Percentiles rank a stretch among this genome's conserved stretches.
These are phyloP conservation scores for Scelioninae gen. 1 DNA, from an alignment of 2,888 invertebrate genomes.

Conservation along the genomic window DNA sequence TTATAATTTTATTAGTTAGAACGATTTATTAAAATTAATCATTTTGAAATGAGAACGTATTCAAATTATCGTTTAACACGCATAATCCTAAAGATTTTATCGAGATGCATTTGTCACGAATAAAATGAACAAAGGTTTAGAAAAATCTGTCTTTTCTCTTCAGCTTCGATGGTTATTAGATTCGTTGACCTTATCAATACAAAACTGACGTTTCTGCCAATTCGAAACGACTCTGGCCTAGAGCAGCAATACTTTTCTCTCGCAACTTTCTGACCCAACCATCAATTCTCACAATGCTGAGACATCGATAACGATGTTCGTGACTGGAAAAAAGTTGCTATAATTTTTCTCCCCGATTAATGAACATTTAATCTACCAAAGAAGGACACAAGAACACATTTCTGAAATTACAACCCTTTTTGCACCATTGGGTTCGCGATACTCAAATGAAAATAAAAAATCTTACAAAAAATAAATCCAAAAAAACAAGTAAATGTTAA, in stretches of 20 bases:
- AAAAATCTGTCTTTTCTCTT: slow-evolving; percentile 5
- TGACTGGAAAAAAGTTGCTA: slow-evolving; percentile 44
- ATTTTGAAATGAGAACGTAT: no score
- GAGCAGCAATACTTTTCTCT: slow-evolving; percentile 43
- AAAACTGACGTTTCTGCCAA: slow-evolving; percentile 47
- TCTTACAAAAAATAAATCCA: background rate
- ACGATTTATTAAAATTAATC: no score
- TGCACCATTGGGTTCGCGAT: background rate
- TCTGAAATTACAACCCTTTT: slow-evolving; percentile 2
- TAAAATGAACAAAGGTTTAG: background rate
- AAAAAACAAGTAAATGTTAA: slow-evolving; percentile 31
- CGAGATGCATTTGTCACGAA: background rate
- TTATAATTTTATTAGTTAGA: no score
- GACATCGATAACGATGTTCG: slow-evolving; percentile 52
- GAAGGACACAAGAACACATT: background rate
- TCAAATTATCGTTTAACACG: no score
- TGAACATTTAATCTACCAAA: slow-evolving; percentile 33
- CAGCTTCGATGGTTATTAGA: slow-evolving; percentile 2
- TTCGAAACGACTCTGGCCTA: slow-evolving; percentile 34
- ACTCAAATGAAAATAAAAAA: background rate
- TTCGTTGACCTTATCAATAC: slow-evolving; percentile 38
- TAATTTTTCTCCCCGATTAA: slow-evolving; percentile 51
- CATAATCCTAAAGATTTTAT: no score
- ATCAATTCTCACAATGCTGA: slow-evolving; percentile 57
- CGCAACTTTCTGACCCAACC: slow-evolving; percentile 47